phyloP scores from a whole-genome alignment of 2,888 invertebrate genomes.

The Trachelus tabidus region DNA sequence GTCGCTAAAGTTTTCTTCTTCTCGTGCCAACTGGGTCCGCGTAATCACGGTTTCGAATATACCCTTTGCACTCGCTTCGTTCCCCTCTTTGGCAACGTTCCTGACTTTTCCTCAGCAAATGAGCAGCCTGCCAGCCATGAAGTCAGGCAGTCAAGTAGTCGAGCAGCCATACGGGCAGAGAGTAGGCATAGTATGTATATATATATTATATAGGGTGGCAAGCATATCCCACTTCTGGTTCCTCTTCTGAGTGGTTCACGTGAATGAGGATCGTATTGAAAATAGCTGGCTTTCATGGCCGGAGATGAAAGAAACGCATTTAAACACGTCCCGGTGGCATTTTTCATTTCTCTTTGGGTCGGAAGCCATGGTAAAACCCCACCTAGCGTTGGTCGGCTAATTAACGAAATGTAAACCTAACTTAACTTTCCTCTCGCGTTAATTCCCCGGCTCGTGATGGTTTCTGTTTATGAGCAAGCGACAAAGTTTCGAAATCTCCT shows the following conservation, averaged over 20 bases:
- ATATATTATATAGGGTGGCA: neutral
- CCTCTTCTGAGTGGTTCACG: neutral
- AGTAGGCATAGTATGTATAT: neutral
- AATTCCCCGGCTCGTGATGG: neutral
- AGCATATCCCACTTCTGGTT: slow-evolving; percentile 1
- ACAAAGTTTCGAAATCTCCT: neutral
- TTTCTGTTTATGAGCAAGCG: neutral
- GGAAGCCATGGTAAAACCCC: neutral
- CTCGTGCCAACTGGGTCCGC: neutral
- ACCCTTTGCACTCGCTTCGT: neutral
- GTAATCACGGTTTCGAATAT: neutral
- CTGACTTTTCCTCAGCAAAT: slow-evolving; percentile 1
- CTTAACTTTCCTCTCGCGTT: neutral
- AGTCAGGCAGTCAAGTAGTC: neutral
- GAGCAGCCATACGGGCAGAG: neutral
- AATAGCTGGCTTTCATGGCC: slow-evolving; percentile 1
- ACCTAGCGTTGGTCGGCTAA: slow-evolving; percentile 4
- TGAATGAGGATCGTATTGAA: slow-evolving; percentile 8
- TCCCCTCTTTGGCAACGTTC: neutral
- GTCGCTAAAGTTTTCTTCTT: neutral
- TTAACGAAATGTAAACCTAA: slow-evolving; percentile 19
- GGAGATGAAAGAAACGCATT: slow-evolving; percentile 34
- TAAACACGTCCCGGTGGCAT: slow-evolving; percentile 27
- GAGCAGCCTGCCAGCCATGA: neutral
- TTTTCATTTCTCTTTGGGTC: slow-evolving; percentile 1